These are phyloP conservation scores for Pachyramphus minor DNA, from an alignment of 2,113 vertebrate genomes.

Conservation along the genomic window DNA sequence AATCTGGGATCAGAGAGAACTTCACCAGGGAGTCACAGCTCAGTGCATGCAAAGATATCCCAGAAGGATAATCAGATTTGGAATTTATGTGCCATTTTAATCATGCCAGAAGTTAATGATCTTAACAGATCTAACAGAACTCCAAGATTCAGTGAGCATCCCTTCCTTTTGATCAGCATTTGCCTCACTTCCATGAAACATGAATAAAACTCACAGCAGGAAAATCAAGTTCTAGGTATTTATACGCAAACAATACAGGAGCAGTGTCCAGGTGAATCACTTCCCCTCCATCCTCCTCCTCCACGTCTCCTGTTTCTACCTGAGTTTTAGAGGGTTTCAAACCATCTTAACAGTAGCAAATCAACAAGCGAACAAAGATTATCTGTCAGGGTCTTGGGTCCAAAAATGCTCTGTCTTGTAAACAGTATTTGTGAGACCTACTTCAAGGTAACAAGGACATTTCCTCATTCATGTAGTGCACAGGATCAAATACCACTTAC, in stretches of 20 bases:
- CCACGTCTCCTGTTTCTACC: fast-evolving
- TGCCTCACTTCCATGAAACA: not conserved
- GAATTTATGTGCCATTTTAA: not conserved
- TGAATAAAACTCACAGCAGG: not conserved
- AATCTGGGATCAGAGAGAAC: not conserved
- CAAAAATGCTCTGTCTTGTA: not conserved
- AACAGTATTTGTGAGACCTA: not conserved
- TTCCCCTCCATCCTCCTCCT: not conserved
- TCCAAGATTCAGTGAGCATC: not conserved
- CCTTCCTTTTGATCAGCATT: not conserved
- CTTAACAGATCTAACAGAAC: not conserved
- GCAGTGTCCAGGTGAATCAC: fast-evolving
- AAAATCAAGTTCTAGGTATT: not conserved
- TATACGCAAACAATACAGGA: not conserved
- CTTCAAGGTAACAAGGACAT: not conserved
- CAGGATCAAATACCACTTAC: not conserved
- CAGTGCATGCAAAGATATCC: not conserved
- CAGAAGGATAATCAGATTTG: not conserved
- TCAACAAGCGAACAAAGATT: not conserved
- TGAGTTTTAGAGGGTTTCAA: not conserved
- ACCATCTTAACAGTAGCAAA: not conserved
- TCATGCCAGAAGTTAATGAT: not conserved
- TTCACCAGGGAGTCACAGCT: not conserved
- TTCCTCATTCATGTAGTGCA: not conserved
- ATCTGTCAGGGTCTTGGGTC: not conserved